Base-by-base conservation (phyloP, 2,113 vertebrate genomes). In the Rynchops niger region DNA sequence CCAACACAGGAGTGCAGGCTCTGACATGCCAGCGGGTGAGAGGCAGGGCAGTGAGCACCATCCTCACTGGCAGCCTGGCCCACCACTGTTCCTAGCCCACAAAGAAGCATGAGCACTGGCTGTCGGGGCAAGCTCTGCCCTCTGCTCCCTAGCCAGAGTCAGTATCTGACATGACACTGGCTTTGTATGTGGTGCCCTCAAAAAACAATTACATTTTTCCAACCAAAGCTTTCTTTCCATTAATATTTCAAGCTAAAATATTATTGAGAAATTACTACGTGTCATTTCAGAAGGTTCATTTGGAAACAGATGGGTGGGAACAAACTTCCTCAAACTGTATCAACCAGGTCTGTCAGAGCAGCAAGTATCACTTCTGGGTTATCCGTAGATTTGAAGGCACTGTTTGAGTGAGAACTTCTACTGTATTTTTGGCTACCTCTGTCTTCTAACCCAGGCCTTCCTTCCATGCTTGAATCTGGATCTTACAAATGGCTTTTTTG, bases 61-160 rank as follows among this genome's bases (percentile, higher is more conserved):
- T 29, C 43, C 34, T 47, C 1, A 0, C 29, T 18, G 26, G 58
- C 45, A 72, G 20, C 23, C 19, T 61, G 52, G 14, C 21, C n/a
- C 72, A 38, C 7, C 2, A 1, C 42, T 3, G 0, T 42, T 53
- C 26, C n/a, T 30, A 74, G 30, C 4, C 8, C 26, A 9, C 3
- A 16, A 13, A 5, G 13, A 83, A 8, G 3, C 15, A 50, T 0
- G 3, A 52, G 14, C 4, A 17, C 29, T 18, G 36, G 7, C 17
- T 40, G 9, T 16, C 1, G 0, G 12, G 36, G 12, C 0, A 0
- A 63, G 22, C 26, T 42, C 65, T 69, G 25, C 12, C 42, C 16
- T 89, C 43, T 4, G 22, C 26, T 74, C 20, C 50, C 43, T 6
- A 29, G 5, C 9, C 26, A 20, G 25, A 32, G 34, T 2, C 1